These are phyloP conservation scores for Sialis fuliginosa DNA, from an alignment of 2,888 invertebrate species.

Conservation along the genomic window DNA sequence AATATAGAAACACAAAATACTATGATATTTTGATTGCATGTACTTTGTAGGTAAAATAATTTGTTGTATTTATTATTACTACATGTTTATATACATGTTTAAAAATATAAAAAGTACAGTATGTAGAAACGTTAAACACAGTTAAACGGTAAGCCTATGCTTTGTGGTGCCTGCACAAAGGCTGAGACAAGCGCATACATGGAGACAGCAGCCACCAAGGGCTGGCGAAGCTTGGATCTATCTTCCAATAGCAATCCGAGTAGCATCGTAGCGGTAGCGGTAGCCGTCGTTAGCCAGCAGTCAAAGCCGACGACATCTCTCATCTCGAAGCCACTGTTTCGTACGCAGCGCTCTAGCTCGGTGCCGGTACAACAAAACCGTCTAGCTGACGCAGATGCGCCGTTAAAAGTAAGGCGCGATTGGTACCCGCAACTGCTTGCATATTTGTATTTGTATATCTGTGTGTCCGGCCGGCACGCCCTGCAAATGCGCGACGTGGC, in stretches of 20 bases:
- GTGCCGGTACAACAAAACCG: slow-evolving; percentile 31
- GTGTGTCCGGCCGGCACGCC: too few species aligned
- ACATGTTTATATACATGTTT: neutral
- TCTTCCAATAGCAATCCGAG: slow-evolving; percentile 10
- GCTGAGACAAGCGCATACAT: neutral
- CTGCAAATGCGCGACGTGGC: too few species aligned
- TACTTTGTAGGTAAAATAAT: neutral
- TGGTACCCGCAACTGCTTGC: neutral
- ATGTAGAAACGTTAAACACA: neutral
- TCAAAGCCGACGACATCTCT: slow-evolving; percentile 14
- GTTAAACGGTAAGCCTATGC: too few species aligned
- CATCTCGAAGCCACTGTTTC: slow-evolving; percentile 31
- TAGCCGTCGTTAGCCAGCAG: neutral
- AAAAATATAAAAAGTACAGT: slow-evolving; percentile 1
- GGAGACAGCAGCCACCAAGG: slow-evolving; percentile 19
- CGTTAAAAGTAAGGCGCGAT: slow-evolving; percentile 1
- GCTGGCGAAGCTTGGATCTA: slow-evolving; percentile 34
- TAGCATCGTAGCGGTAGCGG: neutral
- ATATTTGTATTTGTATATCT: too few species aligned
- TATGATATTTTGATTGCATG: neutral
- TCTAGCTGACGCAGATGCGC: slow-evolving; percentile 1
- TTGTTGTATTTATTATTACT: neutral
- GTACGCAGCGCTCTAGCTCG: slow-evolving; percentile 43
- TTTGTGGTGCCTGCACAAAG: neutral
- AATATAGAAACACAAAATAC: neutral